Base-by-base conservation (phyloP, 1,140 invertebrate genomes). In the Chrysopa pallens region DNA sequence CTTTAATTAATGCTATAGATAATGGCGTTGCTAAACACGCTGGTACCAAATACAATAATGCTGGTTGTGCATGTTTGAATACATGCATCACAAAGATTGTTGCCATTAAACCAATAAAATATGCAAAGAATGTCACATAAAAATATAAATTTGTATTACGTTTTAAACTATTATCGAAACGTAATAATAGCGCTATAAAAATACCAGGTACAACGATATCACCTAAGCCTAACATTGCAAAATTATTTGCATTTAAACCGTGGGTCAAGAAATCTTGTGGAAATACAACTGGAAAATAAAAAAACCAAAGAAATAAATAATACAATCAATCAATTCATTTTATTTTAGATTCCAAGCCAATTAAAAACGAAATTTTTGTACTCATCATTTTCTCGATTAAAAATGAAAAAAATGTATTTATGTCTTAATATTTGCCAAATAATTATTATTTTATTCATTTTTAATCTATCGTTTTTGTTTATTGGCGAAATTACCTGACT, bases 121-220 rank as follows among this genome's bases (percentile, higher is more conserved):
- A 99, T 1, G 95, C 94, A 38, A 80, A 61, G 58, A 97, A 87
- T 29, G 91, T 87, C n/a, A 85, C 73, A 56, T 90, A 84, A 66
- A 98, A 98, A 60, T 98, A 98, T 3, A 81, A 77, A 54, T 89
- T 82, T 1, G 76, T 77, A 52, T 87, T 84, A 17, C 90, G 74
- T 50, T 88, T 86, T 41, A 91, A 69, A 58, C 88, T 93, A 50
- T 83, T 72, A 69, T 99, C 96, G 67, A 96, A 99, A 52, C 96
- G 75, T 11, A 98, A 70, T 12, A 99, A 67, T 1, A 99, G 70
- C 2, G 96, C 95, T 59, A 99, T 97, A 61, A 99, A 99, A 49
- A 98, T 98, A 45, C 96, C 96, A 13, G 95, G 96, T 51, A 99
- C 88, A 7, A 99, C 94, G 54, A 99, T 97, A 60, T 99, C 96